phyloP scores from a whole-genome alignment of 2,113 vertebrate species.

The Centrocercus urophasianus region DNA sequence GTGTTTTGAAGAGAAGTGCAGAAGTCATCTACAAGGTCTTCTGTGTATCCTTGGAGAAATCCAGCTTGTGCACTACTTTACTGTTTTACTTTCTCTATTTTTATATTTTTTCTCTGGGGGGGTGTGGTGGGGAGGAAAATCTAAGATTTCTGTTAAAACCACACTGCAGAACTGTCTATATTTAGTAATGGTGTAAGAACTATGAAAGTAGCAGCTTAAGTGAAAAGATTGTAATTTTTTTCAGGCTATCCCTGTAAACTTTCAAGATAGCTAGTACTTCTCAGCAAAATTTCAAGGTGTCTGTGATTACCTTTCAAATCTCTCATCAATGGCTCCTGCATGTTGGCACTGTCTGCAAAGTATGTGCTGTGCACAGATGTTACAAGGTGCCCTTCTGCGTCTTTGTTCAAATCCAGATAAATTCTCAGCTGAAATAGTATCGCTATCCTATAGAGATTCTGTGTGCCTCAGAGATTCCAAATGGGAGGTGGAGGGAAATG shows the following conservation, averaged over 20 bases:
- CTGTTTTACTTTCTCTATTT: not conserved
- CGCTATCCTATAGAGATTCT: not conserved
- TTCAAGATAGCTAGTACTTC: not conserved
- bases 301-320: not conserved
- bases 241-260: not conserved
- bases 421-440: not conserved
- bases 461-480: not conserved
- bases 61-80: not conserved
- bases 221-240: not conserved
- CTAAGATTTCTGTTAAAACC: not conserved
- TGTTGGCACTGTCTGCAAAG: not conserved
- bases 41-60: not conserved
- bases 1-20: not conserved
- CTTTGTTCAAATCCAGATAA: not conserved
- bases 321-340: not conserved
- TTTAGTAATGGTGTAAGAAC: not conserved
- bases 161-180: not conserved
- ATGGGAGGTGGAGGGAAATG: not conserved
- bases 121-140: not conserved
- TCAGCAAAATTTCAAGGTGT: not conserved
- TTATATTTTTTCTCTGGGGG: not conserved
- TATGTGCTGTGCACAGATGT: not conserved
- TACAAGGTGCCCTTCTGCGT: slow-evolving; percentile 40
- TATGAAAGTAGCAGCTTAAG: not conserved
- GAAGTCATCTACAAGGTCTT: not conserved